A percentile compares a stretch with the other conserved stretches of the same genome.
Evolutionary conservation across 2,888 invertebrate species (phyloP).

Genomic region (Bhutanitis thaidina): DNA sequence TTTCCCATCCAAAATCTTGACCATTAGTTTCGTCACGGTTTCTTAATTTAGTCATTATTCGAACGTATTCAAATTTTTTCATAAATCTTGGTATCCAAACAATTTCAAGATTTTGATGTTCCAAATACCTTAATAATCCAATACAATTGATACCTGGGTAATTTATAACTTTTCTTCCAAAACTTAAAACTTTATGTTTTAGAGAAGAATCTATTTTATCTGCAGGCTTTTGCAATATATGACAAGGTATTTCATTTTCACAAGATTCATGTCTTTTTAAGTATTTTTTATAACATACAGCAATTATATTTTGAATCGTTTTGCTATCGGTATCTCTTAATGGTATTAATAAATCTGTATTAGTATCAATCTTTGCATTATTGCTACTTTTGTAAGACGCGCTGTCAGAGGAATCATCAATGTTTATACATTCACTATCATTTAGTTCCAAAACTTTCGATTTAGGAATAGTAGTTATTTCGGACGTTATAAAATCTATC

Average conservation of each 20-base stretch:
- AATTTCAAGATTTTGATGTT: conserved; percentile 54
- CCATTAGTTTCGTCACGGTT: conserved; percentile 23
- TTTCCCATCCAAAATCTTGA: conserved; percentile 38
- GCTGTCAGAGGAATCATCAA: conserved; percentile 54
- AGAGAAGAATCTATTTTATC: conserved; percentile 41
- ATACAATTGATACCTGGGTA: conserved; percentile 47
- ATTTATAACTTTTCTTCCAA: conserved; percentile 59
- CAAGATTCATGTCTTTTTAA: conserved; percentile 32
- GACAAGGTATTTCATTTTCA: conserved; percentile 21
- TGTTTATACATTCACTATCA: conserved; percentile 44
- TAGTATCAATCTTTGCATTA: conserved; percentile 18
- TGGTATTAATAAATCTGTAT: conserved; percentile 21
- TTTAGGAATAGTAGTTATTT: conserved; percentile 1
- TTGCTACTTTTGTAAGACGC: conserved; percentile 29
- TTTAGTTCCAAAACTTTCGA: conserved; percentile 10
- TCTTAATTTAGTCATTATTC: conserved; percentile 47
- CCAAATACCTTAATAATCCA: conserved; percentile 57
- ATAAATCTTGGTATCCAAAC: conserved; percentile 41
- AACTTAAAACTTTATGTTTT: conserved; percentile 60
- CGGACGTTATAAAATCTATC: conserved; percentile 9
- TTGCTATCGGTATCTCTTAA: conserved; percentile 31
- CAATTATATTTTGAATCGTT: conserved; percentile 46
- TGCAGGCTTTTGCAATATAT: conserved; percentile 18
- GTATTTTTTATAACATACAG: conserved; percentile 45
- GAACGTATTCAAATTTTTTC: conserved; percentile 40